Percentiles rank a stretch among this genome's conserved stretches.
Evolutionary conservation across 2,113 vertebrate genomes (phyloP).

Genomic region (Phrynocephalus versicolor): DNA sequence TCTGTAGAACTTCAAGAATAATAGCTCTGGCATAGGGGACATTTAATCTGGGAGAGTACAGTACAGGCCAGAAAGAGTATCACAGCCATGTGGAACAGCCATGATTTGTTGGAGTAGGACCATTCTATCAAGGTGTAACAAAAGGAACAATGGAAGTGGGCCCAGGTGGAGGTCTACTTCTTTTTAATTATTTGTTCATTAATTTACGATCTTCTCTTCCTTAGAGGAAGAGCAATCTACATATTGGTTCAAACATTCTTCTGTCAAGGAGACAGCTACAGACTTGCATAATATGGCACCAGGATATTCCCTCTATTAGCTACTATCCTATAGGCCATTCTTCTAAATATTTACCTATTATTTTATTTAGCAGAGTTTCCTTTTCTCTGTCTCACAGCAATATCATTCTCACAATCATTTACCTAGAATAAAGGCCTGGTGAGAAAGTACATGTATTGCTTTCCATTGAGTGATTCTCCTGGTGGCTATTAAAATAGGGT

Average conservation of each 20-base stretch:
- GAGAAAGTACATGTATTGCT: constrained; percentile 32
- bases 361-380: constrained; percentile 40
- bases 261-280: background rate
- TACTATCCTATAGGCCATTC: background rate
- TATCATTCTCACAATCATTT: background rate
- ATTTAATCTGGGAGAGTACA: no score
- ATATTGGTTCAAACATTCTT: background rate
- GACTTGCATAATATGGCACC: background rate
- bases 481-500: constrained; percentile 32
- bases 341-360: constrained; percentile 24
- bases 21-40: no score
- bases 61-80: no score
- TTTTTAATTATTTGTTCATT: background rate
- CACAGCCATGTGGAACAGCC: no score
- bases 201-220: background rate
- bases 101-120: no score
- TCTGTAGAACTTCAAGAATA: no score
- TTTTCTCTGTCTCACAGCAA: constrained; percentile 26
- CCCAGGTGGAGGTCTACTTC: no score
- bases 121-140: background rate
- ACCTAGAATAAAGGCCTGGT: constrained; percentile 30
- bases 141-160: background rate
- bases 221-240: background rate
- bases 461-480: constrained; percentile 45
- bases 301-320: background rate